Base-by-base conservation (phyloP, 2,888 invertebrate species). In the Tetragnatha montana region DNA sequence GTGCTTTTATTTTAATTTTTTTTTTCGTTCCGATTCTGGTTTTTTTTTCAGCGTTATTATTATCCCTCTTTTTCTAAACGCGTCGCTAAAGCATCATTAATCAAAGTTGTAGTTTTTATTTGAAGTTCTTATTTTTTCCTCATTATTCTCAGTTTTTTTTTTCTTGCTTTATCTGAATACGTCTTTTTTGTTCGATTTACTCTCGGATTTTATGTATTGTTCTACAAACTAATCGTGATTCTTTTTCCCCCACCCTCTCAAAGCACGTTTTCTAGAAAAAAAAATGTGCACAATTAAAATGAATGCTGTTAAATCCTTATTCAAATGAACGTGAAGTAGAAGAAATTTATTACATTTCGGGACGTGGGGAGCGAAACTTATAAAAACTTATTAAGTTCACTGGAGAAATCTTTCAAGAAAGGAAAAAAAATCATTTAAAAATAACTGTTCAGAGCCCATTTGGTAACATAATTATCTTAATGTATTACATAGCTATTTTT, bases 201-300 rank as follows among this genome's bases (percentile, higher is more conserved):
- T 51, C 22, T 60, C 22, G 79, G 79, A 70, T 84, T 84, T 84
- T 84, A 84, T 84, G 84, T 69, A 84, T 84, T 79, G 78, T 85
- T 85, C 51, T 85, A 78, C 71, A 51, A 70, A 78, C 78, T 79
- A 85, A 79, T 79, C 51, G 79, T 22, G 50, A 6, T 85, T 71
- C 22, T 50, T 68, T 19, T n/a, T 68, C 22, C 12, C 17, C 50
- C 50, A 35, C 19, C 50, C 19, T 17, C 8, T 60, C 60, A 10
- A 60, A 60, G 7, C 60, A 60, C 60, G 50, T 50, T 76, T n/a
- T 76, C 50, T n/a, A n/a, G n/a, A n/a, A 50, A 50, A 50, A 35
- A 76, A 50, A 76, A 60, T 4, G 2, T 2, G 35, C 10, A 60
- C 60, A 60, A 60, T 60, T 60, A 60, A 8, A 60, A 60, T 10